A percentile compares a stretch with the other conserved stretches of the same genome.
Evolutionary conservation across 1,140 invertebrate species (phyloP).

Genomic region (Aphelinus atriplicis): DNA sequence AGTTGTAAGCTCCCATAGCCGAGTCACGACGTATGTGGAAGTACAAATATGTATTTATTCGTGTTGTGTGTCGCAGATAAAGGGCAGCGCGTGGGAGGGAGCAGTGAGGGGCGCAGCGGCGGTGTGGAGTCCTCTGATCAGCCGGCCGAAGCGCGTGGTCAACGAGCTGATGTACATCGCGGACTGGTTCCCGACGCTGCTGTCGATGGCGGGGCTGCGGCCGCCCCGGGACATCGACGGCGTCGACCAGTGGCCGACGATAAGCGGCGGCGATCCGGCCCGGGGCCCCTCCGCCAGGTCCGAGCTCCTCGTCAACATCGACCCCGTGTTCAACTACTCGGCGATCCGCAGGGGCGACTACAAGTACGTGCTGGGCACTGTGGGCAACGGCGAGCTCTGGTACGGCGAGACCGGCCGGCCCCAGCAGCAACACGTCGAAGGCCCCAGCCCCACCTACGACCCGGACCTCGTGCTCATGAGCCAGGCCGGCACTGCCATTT

Average conservation of each 20-base stretch:
- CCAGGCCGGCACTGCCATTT: slow-evolving; percentile 61
- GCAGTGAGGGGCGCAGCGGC: slow-evolving; percentile 80
- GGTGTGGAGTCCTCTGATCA: slow-evolving; percentile 79
- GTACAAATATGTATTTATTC: too few species aligned
- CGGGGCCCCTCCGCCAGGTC: slow-evolving; percentile 69
- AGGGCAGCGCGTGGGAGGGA: slow-evolving; percentile 88
- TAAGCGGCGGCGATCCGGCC: slow-evolving; percentile 66
- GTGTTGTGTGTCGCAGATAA: slow-evolving; percentile 66
- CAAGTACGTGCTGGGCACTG: slow-evolving; percentile 78
- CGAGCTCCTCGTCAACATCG: slow-evolving; percentile 80
- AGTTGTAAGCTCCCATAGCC: too few species aligned
- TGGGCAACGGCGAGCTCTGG: slow-evolving; percentile 66
- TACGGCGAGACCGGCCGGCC: slow-evolving; percentile 68
- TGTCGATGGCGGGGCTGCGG: slow-evolving; percentile 67
- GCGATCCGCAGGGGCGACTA: slow-evolving; percentile 75
- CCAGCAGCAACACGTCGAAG: slow-evolving; percentile 27
- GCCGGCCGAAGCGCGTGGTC: slow-evolving; percentile 71
- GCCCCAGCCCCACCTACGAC: slow-evolving; percentile 57
- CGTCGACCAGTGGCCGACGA: slow-evolving; percentile 74
- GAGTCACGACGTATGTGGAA: too few species aligned
- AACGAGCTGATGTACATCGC: slow-evolving; percentile 82
- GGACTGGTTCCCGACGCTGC: slow-evolving; percentile 90
- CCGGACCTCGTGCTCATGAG: slow-evolving; percentile 65
- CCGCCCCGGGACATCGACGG: slow-evolving; percentile 77
- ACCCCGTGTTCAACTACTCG: slow-evolving; percentile 71